Evolutionary conservation across 2,888 invertebrate genomes (phyloP).

Genomic region (Syrista parreyssii): DNA sequence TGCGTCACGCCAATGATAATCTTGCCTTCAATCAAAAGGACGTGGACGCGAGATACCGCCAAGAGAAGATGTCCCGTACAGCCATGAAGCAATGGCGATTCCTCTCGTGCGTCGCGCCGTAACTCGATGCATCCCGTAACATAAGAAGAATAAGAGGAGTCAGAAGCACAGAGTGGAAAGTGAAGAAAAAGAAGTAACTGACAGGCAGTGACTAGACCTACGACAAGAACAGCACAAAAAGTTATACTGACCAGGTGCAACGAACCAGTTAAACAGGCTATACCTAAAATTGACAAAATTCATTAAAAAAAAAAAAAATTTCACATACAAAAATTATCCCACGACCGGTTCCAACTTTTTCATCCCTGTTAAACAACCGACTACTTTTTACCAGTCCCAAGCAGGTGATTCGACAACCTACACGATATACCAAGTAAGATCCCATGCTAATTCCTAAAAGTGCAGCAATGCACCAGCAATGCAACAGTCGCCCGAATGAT

Average conservation of each 20-base stretch:
- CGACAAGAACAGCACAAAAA: neutral
- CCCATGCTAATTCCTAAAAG: neutral
- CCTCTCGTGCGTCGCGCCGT: neutral
- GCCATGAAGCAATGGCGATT: neutral
- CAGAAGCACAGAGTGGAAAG: neutral
- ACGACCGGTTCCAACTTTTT: neutral
- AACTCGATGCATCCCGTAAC: neutral
- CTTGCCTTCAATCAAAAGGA: neutral
- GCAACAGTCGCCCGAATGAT: conserved; percentile 43
- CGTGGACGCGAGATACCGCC: neutral
- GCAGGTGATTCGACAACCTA: neutral
- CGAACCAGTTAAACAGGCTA: neutral
- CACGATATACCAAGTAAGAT: neutral
- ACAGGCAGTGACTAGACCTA: conserved; percentile 32
- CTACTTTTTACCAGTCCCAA: neutral
- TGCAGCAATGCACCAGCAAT: neutral
- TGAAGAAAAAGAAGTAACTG: conserved; percentile 17
- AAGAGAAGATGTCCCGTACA: neutral
- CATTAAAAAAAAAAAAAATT: neutral
- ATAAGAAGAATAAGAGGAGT: neutral
- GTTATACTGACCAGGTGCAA: neutral
- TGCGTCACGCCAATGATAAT: neutral
- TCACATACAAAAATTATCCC: neutral
- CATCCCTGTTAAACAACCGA: neutral
- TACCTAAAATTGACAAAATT: neutral